Conservation (phyloP, 30 jellyfish, hydroid and myxozoan species). For the Rhopilema esculentum region DNA sequence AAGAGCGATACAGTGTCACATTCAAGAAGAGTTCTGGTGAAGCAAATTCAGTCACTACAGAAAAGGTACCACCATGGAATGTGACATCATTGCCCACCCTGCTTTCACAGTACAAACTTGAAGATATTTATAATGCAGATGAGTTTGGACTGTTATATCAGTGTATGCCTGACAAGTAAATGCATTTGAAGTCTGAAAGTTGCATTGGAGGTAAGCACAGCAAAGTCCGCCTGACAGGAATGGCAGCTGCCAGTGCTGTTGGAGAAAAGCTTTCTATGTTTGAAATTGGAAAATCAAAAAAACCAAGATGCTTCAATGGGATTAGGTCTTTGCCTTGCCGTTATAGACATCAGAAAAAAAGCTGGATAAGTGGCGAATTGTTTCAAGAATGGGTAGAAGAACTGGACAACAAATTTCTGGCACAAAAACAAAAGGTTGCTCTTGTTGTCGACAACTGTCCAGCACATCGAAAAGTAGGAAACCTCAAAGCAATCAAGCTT, state of each 20-base stretch:
- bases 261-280: slow-evolving; percentile 67
- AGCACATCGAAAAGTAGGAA: slow-evolving; percentile 23
- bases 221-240: no score
- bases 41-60: no score
- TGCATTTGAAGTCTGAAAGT: no score
- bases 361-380: slow-evolving; percentile 50
- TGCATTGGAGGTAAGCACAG: no score
- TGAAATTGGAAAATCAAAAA: slow-evolving; percentile 32
- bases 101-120: not conserved
- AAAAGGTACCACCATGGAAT: no score
- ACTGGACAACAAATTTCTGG: slow-evolving; percentile 18
- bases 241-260: slow-evolving; percentile 63
- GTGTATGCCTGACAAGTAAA: no score
- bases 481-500: no score
- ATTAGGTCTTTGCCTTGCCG: slow-evolving; percentile 41
- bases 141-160: no score
- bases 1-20: slow-evolving; percentile 17
- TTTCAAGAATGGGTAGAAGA: slow-evolving; percentile 50
- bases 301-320: no score
- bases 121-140: no score
- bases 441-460: slow-evolving; percentile 23
- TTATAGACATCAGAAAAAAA: slow-evolving; percentile 42
- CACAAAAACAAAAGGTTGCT: slow-evolving; percentile 7
- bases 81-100: not conserved
- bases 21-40: no score